Evolutionary conservation across 2,888 invertebrate genomes (phyloP), one percentile per base, ranked within the genome.

Genomic region (Galerucella pusilla): DNA sequence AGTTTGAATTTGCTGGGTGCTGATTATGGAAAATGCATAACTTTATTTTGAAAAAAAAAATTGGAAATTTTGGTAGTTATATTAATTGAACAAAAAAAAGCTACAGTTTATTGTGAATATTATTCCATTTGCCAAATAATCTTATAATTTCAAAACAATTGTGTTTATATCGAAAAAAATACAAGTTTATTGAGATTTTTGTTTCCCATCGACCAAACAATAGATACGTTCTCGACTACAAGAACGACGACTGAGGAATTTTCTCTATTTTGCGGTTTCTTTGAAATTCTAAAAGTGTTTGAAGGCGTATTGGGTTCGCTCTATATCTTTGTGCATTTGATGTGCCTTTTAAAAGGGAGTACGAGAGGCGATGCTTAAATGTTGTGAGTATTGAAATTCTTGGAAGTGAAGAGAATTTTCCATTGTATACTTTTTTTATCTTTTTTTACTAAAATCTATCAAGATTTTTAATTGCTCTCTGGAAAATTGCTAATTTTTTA

Each of bases 241-340:
- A 80, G 80, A 81, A 76, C 45, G 68, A 74, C 46, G 76, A 74
- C 71, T 73, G 67, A 80, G 74, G 78, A 75, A 78, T 78, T 78
- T 79, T 78, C 79, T 79, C 83, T 84, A 85, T 84, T 83, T 84
- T 85, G 86, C 84, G 87, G 87, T 87, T 85, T 84, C 86, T 87
- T 87, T 87, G 87, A 87, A 86, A 86, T 82, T 83, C 83, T 80
- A 78, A 78, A 78, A 80, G 77, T 77, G 81, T 83, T 81, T 83
- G 82, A 84, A 82, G 80, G 80, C 80, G 81, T 81, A 82, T 82
- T 81, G 81, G 75, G 81, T 80, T 81, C 81, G n/a, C 46, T 65
- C 64, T 65, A 49, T 81, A 80, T 83, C 83, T 83, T 81, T 83
- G 82, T 82, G 79, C 79, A 81, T 81, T 81, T 79, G 77, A 79